Evolutionary conservation across 1,140 invertebrate genomes (phyloP).

Genomic region (Drosophila parabipectinata): DNA sequence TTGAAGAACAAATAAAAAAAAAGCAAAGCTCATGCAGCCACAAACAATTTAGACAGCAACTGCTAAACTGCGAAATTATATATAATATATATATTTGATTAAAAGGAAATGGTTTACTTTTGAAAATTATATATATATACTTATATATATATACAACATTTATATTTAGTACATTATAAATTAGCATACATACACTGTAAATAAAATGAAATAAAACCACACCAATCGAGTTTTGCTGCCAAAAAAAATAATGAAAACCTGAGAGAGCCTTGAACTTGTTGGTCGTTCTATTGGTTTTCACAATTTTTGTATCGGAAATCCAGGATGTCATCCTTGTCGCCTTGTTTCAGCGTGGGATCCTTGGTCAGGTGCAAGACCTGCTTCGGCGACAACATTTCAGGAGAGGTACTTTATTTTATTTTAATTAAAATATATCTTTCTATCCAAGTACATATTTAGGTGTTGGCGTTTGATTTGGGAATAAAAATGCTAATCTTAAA

Average conservation of each 20-base stretch:
- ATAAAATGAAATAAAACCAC: constrained; percentile 78
- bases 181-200: constrained; percentile 82
- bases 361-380: constrained; percentile 45
- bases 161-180: constrained; percentile 81
- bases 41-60: constrained; percentile 58
- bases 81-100: constrained; percentile 53
- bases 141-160: constrained; percentile 72
- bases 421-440: not conserved
- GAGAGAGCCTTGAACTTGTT: constrained; percentile 17
- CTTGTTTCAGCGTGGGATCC: constrained; percentile 30
- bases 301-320: not conserved
- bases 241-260: not conserved
- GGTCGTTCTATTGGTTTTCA: too few species aligned
- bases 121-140: constrained; percentile 72
- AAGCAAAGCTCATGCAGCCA: constrained; percentile 55
- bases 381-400: constrained; percentile 40
- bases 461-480: constrained; percentile 22
- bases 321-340: constrained; percentile 19
- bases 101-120: constrained; percentile 76
- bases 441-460: not conserved
- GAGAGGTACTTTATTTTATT: constrained; percentile 23
- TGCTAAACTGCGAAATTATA: constrained; percentile 57
- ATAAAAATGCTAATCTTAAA: constrained; percentile 50
- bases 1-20: constrained; percentile 50
- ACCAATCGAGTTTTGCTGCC: constrained; percentile 1